Percentiles rank a stretch among this genome's conserved stretches.
Conservation (phyloP, 2,113 vertebrate genomes). For the Acrocephalus kingi region DNA sequence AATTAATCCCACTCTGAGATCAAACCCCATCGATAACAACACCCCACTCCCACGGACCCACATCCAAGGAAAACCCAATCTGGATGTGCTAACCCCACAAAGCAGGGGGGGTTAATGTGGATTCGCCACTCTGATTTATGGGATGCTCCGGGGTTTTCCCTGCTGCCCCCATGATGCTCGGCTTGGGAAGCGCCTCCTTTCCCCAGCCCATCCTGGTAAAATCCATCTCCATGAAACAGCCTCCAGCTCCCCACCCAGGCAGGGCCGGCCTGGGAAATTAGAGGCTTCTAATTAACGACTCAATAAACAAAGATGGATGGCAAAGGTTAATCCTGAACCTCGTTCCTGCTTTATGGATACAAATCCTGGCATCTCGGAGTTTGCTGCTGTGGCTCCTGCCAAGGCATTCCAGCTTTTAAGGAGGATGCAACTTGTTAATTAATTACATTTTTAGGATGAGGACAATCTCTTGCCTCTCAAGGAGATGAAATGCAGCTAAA, state of each 20-base stretch:
- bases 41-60: not conserved
- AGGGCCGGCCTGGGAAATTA: slow-evolving; percentile 64
- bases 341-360: slow-evolving; percentile 36
- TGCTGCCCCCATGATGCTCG: accelerated
- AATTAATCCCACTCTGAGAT: not conserved
- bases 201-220: not conserved
- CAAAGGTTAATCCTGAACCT: slow-evolving; percentile 42
- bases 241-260: not conserved
- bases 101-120: accelerated
- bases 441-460: not conserved
- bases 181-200: not conserved
- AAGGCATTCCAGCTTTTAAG: not conserved
- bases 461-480: not conserved
- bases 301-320: slow-evolving; percentile 69
- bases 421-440: not conserved
- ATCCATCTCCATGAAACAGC: not conserved
- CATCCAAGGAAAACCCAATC: not conserved
- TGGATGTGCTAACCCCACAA: not conserved
- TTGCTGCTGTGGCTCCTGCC: not conserved
- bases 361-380: not conserved
- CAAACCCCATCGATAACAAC: not conserved
- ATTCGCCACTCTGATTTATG: not conserved
- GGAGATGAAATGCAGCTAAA: not conserved
- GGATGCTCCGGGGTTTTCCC: not conserved
- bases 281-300: slow-evolving; percentile 58